Percentiles rank a stretch among this genome's conserved stretches.
Evolutionary conservation across 2,888 invertebrate genomes (phyloP).

Genomic region (Hirtodrosophila confusa): DNA sequence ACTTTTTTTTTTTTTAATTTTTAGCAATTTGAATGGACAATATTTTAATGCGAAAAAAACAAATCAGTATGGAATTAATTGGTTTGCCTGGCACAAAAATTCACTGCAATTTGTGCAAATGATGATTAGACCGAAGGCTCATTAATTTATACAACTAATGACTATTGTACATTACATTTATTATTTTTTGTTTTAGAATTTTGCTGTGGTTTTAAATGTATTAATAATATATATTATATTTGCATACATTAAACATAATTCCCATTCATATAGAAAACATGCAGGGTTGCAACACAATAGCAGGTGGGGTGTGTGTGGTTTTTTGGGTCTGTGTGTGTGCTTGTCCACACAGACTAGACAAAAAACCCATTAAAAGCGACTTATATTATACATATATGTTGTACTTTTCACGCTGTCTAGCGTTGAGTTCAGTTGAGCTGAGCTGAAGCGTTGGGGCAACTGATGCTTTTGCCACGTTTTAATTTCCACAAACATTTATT

Average conservation of each 20-base stretch:
- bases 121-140: conserved; percentile 84
- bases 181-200: too few species aligned
- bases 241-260: too few species aligned
- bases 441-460: conserved; percentile 35
- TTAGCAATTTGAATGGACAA: conserved; percentile 88
- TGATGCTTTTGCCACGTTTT: conserved; percentile 66
- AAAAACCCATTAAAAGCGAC: conserved; percentile 65
- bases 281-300: background rate
- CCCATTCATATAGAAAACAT: too few species aligned
- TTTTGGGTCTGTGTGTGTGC: background rate
- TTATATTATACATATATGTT: conserved; percentile 29
- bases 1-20: background rate
- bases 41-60: conserved; percentile 84
- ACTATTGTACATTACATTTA: too few species aligned
- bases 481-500: conserved; percentile 76
- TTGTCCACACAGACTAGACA: conserved; percentile 40
- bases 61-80: conserved; percentile 84
- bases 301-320: background rate
- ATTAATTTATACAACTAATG: conserved; percentile 3
- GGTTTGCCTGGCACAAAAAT: conserved; percentile 87
- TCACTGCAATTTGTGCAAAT: conserved; percentile 87
- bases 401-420: conserved; percentile 39
- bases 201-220: too few species aligned
- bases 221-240: too few species aligned
- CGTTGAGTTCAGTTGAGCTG: conserved; percentile 8